Evolutionary conservation across 1,140 invertebrate species (phyloP).

Genomic region (Sminthurinus signatus): DNA sequence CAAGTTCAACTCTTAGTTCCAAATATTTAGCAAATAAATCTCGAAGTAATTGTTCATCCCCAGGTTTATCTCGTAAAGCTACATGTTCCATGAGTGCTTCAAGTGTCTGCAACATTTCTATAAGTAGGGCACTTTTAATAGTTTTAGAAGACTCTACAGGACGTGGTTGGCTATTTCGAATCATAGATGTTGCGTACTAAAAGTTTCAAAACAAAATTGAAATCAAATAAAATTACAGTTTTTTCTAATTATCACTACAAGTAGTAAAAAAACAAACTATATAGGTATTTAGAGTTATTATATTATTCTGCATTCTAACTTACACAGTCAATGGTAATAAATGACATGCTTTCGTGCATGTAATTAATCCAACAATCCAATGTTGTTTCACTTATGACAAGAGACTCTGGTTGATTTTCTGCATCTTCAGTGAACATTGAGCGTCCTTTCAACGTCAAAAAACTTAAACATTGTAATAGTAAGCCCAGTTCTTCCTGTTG

Average conservation of each 20-base stretch:
- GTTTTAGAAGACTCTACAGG: background rate
- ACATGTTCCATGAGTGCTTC: conserved; percentile 31
- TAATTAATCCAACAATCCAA: conserved; percentile 1
- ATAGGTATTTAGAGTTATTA: too few relatives aligned
- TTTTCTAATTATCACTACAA: too few relatives aligned
- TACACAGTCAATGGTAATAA: too few relatives aligned
- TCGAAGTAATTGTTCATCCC: background rate
- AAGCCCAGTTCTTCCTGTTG: conserved; percentile 30
- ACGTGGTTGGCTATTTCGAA: too few relatives aligned
- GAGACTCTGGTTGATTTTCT: background rate
- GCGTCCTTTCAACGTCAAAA: background rate
- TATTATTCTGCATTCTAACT: too few relatives aligned
- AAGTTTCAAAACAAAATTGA: too few relatives aligned
- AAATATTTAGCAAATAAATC: conserved; percentile 19
- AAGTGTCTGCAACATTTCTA: conserved; percentile 29
- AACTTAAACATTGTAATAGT: conserved; percentile 23
- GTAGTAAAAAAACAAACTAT: too few relatives aligned
- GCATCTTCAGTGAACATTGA: conserved; percentile 4
- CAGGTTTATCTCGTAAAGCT: background rate
- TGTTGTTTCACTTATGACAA: background rate
- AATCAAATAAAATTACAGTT: too few relatives aligned
- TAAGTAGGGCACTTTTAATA: conserved; percentile 6
- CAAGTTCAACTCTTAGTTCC: conserved; percentile 3
- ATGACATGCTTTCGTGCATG: too few relatives aligned
- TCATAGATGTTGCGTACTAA: too few relatives aligned